Conservation (phyloP, 2,113 vertebrate species). For the Sinocyclocheilus anshuiensis region DNA sequence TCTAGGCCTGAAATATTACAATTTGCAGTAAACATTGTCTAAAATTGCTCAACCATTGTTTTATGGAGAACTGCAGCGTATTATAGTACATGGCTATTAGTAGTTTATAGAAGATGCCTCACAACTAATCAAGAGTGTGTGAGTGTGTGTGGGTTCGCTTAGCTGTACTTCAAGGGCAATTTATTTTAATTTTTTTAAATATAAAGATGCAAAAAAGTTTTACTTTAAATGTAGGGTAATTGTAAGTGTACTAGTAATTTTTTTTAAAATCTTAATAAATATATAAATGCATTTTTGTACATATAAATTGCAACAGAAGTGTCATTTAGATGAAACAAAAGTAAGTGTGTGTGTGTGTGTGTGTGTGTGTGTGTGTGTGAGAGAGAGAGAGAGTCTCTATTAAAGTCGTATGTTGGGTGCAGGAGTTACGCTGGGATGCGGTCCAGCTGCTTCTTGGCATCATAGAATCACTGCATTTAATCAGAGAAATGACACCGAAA, state of each 20-base stretch:
- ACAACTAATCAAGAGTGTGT: conserved; percentile 24
- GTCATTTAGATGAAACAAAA: background rate
- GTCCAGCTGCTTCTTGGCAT: too few relatives aligned
- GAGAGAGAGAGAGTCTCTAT: too few relatives aligned
- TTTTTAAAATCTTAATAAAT: background rate
- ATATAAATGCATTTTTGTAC: background rate
- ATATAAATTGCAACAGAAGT: background rate
- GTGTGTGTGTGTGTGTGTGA: too few relatives aligned
- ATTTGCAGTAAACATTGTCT: conserved; percentile 17
- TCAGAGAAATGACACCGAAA: too few relatives aligned
- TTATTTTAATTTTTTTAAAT: background rate
- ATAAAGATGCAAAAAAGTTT: background rate
- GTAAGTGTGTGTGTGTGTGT: too few relatives aligned
- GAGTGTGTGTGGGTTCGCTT: conserved; percentile 3
- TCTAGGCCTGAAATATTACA: conserved; percentile 10
- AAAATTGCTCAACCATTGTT: conserved; percentile 11
- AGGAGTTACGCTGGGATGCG: too few relatives aligned
- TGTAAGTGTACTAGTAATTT: background rate
- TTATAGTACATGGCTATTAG: conserved; percentile 40
- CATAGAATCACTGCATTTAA: too few relatives aligned
- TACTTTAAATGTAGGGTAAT: background rate
- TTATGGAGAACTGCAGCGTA: background rate
- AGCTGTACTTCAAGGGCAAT: background rate
- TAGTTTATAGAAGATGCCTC: conserved; percentile 26
- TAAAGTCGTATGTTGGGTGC: too few relatives aligned